Evolutionary conservation across 1,140 invertebrate genomes (phyloP).

Genomic region (Parasteatoda tepidariorum): DNA sequence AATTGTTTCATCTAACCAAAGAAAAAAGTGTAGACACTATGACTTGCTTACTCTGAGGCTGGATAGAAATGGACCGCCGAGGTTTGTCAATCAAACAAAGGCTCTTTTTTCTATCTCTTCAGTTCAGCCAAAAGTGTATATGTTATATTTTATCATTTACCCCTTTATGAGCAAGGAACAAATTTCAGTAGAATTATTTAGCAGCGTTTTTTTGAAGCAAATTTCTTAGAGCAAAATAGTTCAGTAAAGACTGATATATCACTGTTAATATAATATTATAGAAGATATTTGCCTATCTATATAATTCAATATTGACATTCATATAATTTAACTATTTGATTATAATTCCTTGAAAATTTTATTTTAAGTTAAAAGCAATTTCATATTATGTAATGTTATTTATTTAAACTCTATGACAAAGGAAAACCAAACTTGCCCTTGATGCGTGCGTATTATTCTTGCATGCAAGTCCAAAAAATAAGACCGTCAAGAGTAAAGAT

Average conservation of each 20-base stretch:
- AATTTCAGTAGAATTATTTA: conserved; percentile 24
- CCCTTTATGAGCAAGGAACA: conserved; percentile 53
- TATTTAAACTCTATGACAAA: neutral
- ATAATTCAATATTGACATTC: too few species aligned
- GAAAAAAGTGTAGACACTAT: conserved; percentile 12
- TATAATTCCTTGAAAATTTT: too few species aligned
- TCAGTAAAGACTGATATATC: too few species aligned
- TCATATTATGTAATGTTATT: neutral
- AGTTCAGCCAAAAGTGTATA: neutral
- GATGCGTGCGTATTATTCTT: conserved; percentile 27
- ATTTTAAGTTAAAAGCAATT: too few species aligned
- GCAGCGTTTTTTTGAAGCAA: too few species aligned
- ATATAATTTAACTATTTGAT: too few species aligned
- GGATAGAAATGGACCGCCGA: conserved; percentile 21
- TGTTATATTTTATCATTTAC: conserved; percentile 27
- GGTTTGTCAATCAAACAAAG: neutral
- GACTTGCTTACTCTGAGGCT: conserved; percentile 3
- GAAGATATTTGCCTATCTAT: too few species aligned
- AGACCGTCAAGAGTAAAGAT: conserved; percentile 42
- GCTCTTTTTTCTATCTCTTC: conserved; percentile 29
- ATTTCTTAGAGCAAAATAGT: too few species aligned
- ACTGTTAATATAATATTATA: too few species aligned
- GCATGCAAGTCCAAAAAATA: conserved; percentile 51
- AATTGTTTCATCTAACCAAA: conserved; percentile 29
- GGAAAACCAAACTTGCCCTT: neutral